A percentile compares a stretch with the other conserved stretches of the same genome.
Evolutionary conservation across 2,888 invertebrate species (phyloP).

Genomic region (Creontiades dilutus): DNA sequence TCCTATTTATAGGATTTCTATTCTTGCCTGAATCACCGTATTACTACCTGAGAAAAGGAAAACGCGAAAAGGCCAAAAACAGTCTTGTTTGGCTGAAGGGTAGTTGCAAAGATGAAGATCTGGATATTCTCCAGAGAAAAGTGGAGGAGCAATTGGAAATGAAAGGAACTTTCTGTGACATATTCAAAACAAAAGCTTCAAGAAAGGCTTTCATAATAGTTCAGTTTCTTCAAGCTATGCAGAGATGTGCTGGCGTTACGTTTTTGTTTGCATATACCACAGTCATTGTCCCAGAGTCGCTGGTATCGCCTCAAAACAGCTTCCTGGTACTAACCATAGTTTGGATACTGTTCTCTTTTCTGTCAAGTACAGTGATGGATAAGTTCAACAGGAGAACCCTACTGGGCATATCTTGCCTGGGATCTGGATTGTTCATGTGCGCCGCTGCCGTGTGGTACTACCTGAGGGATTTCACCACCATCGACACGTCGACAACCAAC

Average conservation of each 20-base stretch:
- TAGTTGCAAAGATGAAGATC: constrained; percentile 51
- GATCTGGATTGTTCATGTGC: constrained; percentile 66
- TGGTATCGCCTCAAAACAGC: constrained; percentile 68
- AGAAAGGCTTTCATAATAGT: constrained; percentile 74
- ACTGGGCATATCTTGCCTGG: constrained; percentile 72
- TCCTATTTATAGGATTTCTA: constrained; percentile 80
- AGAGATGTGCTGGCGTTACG: constrained; percentile 75
- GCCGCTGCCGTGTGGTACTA: constrained; percentile 72
- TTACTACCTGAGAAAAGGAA: constrained; percentile 81
- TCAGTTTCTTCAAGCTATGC: constrained; percentile 67
- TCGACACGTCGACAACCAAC: constrained; percentile 78
- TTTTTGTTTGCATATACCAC: constrained; percentile 75
- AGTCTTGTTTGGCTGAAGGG: constrained; percentile 72
- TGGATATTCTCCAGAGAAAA: constrained; percentile 63
- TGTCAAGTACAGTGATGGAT: constrained; percentile 73
- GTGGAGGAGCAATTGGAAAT: constrained; percentile 73
- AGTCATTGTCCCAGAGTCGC: constrained; percentile 73
- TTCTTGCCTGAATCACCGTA: constrained; percentile 84
- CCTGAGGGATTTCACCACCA: constrained; percentile 31
- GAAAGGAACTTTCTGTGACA: constrained; percentile 69
- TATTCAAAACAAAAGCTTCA: constrained; percentile 72
- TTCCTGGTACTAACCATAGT: constrained; percentile 72
- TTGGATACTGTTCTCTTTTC: constrained; percentile 69
- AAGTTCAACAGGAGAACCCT: constrained; percentile 74
- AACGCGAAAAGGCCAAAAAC: constrained; percentile 74